Evolutionary conservation across 2,888 invertebrate genomes (phyloP).

Genomic region (Quadriops clusia): DNA sequence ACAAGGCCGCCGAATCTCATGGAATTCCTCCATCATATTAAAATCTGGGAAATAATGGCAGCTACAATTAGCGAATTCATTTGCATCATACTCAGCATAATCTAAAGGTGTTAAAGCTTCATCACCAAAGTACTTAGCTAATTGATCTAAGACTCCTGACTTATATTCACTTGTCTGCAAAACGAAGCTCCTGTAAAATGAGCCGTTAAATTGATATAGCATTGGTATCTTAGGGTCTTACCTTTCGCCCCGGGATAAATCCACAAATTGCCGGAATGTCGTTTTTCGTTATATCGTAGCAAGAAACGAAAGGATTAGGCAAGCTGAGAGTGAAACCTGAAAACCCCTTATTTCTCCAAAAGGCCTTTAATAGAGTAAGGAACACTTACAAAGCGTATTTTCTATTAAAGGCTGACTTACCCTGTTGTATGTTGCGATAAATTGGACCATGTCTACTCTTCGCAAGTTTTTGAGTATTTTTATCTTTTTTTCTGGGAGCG

Average conservation of each 20-base stretch:
- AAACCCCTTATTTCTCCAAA: conserved; percentile 4
- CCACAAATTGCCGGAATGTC: background rate
- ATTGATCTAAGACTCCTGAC: conserved; percentile 19
- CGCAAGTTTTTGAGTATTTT: conserved; percentile 12
- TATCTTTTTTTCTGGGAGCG: conserved; percentile 14
- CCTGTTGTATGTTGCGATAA: conserved; percentile 22
- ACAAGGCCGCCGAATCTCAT: conserved; percentile 14
- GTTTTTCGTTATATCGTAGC: background rate
- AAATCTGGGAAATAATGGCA: conserved; percentile 12
- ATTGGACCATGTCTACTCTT: conserved; percentile 20
- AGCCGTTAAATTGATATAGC: no score
- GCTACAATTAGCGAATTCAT: conserved; percentile 10
- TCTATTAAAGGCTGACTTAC: no score
- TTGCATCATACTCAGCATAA: conserved; percentile 17
- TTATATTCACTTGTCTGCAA: conserved; percentile 12
- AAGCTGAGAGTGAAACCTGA: background rate
- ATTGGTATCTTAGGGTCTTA: no score
- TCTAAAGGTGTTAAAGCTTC: conserved; percentile 22
- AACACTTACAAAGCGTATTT: conserved; percentile 17
- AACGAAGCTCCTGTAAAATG: no score
- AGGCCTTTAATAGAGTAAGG: conserved; percentile 2
- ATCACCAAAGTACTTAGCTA: conserved; percentile 22
- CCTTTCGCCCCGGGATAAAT: conserved; percentile 1
- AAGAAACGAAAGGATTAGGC: conserved; percentile 2
- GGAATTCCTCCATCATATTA: conserved; percentile 15